Conservation (phyloP, 1,140 invertebrate genomes). For the Arion vulgaris region DNA sequence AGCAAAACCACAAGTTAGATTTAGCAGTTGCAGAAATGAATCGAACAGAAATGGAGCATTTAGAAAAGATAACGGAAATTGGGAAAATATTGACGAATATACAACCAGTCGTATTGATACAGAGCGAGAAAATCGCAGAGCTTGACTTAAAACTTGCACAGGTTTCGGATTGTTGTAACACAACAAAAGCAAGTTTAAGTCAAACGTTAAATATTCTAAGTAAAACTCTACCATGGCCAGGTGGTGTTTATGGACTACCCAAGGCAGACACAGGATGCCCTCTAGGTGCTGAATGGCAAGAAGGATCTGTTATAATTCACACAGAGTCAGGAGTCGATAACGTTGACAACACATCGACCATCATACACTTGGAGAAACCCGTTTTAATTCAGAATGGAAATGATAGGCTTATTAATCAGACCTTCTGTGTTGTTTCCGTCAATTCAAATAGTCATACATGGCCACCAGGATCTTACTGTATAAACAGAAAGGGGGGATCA, state of each 20-base stretch:
- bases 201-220: not conserved
- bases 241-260: not conserved
- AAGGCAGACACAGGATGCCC: not conserved
- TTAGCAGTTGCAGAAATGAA: not conserved
- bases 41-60: not conserved
- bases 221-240: not conserved
- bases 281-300: not conserved
- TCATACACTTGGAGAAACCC: not conserved
- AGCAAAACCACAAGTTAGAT: not conserved
- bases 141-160: not conserved
- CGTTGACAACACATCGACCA: not conserved
- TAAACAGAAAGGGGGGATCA: not conserved
- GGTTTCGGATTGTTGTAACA: not conserved
- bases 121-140: too few relatives aligned
- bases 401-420: not conserved
- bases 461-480: not conserved
- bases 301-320: not conserved
- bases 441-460: not conserved
- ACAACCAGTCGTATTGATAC: not conserved
- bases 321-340: not conserved
- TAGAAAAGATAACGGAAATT: not conserved
- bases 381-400: not conserved
- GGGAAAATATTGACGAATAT: not conserved
- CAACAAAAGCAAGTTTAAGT: not conserved
- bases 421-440: not conserved